Percentiles rank a stretch among this genome's conserved stretches.
phyloP scores from a whole-genome alignment of 1,140 invertebrate genomes.

The Centruroides sculpturatus region DNA sequence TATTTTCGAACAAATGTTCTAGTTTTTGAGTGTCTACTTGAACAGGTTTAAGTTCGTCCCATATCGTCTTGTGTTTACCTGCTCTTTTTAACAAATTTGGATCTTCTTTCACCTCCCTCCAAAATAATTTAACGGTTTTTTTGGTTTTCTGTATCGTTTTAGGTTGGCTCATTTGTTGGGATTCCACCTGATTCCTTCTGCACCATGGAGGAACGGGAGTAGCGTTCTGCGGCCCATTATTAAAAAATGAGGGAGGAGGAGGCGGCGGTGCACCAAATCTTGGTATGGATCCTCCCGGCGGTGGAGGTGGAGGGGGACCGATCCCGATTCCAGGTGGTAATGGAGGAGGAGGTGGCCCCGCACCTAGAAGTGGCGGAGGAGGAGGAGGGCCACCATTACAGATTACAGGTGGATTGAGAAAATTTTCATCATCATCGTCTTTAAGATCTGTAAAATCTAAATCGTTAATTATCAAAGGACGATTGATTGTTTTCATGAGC shows the following conservation, averaged over 20 bases:
- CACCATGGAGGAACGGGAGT: conserved; percentile 28
- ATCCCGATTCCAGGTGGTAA: conserved; percentile 19
- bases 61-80: conserved; percentile 63
- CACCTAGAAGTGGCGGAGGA: conserved; percentile 27
- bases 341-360: conserved; percentile 28
- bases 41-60: conserved; percentile 79
- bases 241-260: conserved; percentile 31
- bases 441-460: conserved; percentile 86
- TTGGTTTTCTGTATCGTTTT: conserved; percentile 60
- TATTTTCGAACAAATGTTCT: conserved; percentile 92
- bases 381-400: conserved; percentile 18
- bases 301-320: conserved; percentile 24
- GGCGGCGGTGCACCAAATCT: conserved; percentile 16
- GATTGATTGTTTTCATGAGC: conserved; percentile 57
- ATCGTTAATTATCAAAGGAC: conserved; percentile 81
- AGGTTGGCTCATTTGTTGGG: conserved; percentile 4
- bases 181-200: conserved; percentile 2
- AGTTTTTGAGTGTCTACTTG: conserved; percentile 81
- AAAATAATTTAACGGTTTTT: conserved; percentile 99
- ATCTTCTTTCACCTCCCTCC: conserved; percentile 78
- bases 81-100: conserved; percentile 47
- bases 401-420: conserved; percentile 6
- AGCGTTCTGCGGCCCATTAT: conserved; percentile 24
- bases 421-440: conserved; percentile 45
- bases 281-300: conserved; percentile 16